phyloP scores from a whole-genome alignment of 2,888 invertebrate genomes.

The Marronus borbonicus region DNA sequence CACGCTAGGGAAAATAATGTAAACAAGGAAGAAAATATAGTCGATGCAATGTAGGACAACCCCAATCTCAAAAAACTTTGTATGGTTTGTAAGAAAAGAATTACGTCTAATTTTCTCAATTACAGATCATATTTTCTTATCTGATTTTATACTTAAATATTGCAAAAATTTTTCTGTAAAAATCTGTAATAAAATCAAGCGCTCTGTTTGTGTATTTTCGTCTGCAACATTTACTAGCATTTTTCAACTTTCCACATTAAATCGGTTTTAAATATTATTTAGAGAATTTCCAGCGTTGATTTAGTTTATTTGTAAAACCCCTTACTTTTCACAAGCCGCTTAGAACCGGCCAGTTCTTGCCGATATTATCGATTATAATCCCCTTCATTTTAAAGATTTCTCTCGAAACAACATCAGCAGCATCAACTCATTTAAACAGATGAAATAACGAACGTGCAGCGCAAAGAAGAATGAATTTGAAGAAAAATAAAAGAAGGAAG shows the following conservation, averaged over 20 bases:
- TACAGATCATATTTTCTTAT: too few relatives aligned
- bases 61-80: too few relatives aligned
- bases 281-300: not conserved
- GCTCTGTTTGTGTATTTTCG: too few relatives aligned
- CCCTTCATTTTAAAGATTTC: conserved; percentile 13
- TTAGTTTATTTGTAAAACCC: not conserved
- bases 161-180: too few relatives aligned
- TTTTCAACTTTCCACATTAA: not conserved
- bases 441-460: not conserved
- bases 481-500: not conserved
- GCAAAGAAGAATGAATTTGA: not conserved
- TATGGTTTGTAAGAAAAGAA: too few relatives aligned
- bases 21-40: too few relatives aligned
- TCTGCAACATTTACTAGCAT: too few relatives aligned
- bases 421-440: conserved; percentile 7
- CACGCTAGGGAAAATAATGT: too few relatives aligned
- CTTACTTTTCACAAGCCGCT: not conserved
- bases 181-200: too few relatives aligned
- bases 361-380: not conserved
- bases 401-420: not conserved
- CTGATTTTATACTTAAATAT: too few relatives aligned
- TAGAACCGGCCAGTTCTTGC: not conserved
- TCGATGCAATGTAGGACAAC: too few relatives aligned
- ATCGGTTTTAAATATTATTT: not conserved
- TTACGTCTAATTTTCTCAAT: too few relatives aligned